Evolutionary conservation across 2,113 vertebrate species (phyloP).

Genomic region (Isurus oxyrinchus): DNA sequence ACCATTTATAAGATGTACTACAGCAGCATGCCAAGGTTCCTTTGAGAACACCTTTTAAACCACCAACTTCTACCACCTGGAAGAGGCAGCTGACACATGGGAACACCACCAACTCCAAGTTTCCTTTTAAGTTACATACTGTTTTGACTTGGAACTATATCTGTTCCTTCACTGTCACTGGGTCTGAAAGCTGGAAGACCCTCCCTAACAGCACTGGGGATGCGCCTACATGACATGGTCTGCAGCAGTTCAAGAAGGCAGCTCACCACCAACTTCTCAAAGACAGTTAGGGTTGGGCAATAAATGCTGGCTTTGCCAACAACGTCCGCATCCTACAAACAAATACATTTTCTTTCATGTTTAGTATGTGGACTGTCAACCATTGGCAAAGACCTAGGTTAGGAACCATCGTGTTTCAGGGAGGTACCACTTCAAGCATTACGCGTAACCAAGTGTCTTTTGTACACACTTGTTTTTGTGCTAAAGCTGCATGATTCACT

Average conservation of each 20-base stretch:
- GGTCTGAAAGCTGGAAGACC: neutral
- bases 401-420: neutral
- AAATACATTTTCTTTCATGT: neutral
- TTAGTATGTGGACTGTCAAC: neutral
- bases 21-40: too few species aligned
- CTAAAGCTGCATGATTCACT: neutral
- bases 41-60: too few species aligned
- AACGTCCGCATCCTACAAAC: neutral
- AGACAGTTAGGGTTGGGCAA: neutral
- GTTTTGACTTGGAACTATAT: too few species aligned
- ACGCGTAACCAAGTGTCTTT: neutral
- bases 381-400: neutral
- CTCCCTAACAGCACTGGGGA: neutral
- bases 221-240: neutral
- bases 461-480: neutral
- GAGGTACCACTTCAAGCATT: neutral
- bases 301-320: too few species aligned
- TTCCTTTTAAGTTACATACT: too few species aligned
- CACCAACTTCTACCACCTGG: too few species aligned
- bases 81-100: too few species aligned
- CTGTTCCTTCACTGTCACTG: neutral
- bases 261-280: neutral
- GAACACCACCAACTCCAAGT: too few species aligned
- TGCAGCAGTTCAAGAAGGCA: neutral
- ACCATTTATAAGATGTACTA: too few species aligned